Evolutionary conservation across 1,140 invertebrate species (phyloP).

Genomic region (Phenacoccus solenopsis): DNA sequence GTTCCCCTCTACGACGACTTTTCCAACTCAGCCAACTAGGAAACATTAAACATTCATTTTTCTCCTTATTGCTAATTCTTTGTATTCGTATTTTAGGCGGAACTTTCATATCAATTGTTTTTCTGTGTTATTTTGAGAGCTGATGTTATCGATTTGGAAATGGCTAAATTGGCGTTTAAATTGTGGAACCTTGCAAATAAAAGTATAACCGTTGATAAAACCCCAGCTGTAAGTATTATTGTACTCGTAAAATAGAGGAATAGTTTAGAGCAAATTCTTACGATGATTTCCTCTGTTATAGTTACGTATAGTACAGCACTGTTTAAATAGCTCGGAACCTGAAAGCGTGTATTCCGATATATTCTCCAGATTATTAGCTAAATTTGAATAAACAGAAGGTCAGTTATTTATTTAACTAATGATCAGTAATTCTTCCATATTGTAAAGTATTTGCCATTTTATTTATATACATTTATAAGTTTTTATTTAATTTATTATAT

Average conservation of each 20-base stretch:
- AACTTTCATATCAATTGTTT: slow-evolving; percentile 58
- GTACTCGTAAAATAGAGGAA: too few relatives aligned
- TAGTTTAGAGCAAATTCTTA: background rate
- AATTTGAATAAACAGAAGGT: background rate
- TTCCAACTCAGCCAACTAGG: too few relatives aligned
- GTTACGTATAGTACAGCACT: background rate
- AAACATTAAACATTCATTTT: background rate
- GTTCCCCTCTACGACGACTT: too few relatives aligned
- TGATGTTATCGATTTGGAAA: slow-evolving; percentile 45
- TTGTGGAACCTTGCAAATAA: slow-evolving; percentile 65
- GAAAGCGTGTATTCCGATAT: background rate
- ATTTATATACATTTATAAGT: too few relatives aligned
- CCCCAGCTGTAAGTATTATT: background rate
- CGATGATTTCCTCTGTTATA: background rate
- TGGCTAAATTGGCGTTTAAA: slow-evolving; percentile 54
- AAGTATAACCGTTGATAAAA: slow-evolving; percentile 37
- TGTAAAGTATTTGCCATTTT: too few relatives aligned
- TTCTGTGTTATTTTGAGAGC: slow-evolving; percentile 53
- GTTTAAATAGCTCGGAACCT: background rate
- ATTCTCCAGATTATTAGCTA: background rate
- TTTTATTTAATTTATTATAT: background rate
- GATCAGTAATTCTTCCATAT: background rate
- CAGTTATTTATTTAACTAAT: too few relatives aligned
- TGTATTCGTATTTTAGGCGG: slow-evolving; percentile 36
- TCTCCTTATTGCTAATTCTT: slow-evolving; percentile 10